Conservation (phyloP, 1,140 invertebrate species). For the Ectropis grisescens region DNA sequence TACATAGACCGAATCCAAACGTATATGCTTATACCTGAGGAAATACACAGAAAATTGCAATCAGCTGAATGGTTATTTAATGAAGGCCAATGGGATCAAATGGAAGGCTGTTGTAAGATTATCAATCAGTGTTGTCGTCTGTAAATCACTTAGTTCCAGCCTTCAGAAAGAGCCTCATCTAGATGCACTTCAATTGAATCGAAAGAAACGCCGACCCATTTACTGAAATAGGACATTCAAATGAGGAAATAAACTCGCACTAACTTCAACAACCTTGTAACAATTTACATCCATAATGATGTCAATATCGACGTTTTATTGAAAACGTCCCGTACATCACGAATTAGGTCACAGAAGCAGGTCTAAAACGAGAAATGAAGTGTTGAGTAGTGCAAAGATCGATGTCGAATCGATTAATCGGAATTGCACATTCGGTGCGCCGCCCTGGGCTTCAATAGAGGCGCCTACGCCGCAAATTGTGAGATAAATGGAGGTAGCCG, state of each 20-base stretch:
- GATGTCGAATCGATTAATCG: conserved; percentile 64
- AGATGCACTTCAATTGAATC: conserved; percentile 25
- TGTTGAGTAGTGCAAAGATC: conserved; percentile 55
- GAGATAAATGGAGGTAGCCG: conserved; percentile 57
- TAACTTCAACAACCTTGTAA: not conserved
- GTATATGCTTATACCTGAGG: too few relatives aligned
- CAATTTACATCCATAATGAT: conserved; percentile 9
- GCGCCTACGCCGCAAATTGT: conserved; percentile 59
- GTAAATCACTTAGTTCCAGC: too few relatives aligned
- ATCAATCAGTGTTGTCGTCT: too few relatives aligned
- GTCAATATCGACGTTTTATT: conserved; percentile 32
- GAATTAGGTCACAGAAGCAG: conserved; percentile 29
- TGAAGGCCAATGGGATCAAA: too few relatives aligned
- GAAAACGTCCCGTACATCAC: conserved; percentile 23
- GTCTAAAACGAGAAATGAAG: conserved; percentile 55
- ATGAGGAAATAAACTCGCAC: too few relatives aligned
- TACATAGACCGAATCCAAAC: too few relatives aligned
- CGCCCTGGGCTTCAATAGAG: conserved; percentile 44
- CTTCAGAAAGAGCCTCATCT: conserved; percentile 7
- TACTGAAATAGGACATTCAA: too few relatives aligned
- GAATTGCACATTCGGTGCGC: conserved; percentile 42
- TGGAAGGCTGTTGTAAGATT: too few relatives aligned
- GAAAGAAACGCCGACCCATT: too few relatives aligned
- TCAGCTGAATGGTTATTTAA: too few relatives aligned
- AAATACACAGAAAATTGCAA: too few relatives aligned